These are phyloP conservation scores for Harpegnathos saltator DNA, from an alignment of 1,140 invertebrate species.

Conservation along the genomic window DNA sequence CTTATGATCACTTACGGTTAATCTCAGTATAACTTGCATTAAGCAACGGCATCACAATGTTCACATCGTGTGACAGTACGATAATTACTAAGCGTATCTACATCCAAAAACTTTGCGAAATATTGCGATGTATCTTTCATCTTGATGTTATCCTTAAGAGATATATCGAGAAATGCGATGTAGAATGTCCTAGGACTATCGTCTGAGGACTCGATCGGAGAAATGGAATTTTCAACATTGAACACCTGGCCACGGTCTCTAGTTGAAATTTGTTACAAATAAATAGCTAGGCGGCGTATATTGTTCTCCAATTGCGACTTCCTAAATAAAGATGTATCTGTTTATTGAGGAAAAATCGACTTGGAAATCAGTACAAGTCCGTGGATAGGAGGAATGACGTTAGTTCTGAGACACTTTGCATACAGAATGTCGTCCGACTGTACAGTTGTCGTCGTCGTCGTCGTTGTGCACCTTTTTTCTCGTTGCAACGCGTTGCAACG, in stretches of 20 bases:
- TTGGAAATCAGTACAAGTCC: background rate
- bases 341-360: background rate
- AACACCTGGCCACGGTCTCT: no score
- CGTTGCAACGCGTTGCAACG: slow-evolving; percentile 10
- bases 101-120: slow-evolving; percentile 14
- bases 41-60: slow-evolving; percentile 45
- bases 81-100: slow-evolving; percentile 44
- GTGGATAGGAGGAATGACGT: background rate
- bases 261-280: background rate
- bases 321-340: background rate
- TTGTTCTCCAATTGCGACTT: background rate
- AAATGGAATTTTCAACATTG: background rate
- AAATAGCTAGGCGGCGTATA: background rate
- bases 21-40: background rate
- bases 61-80: slow-evolving; percentile 9
- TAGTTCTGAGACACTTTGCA: slow-evolving; percentile 32
- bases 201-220: background rate
- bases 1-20: slow-evolving; percentile 28
- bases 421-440: slow-evolving; percentile 14
- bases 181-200: slow-evolving; percentile 23
- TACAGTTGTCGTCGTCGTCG: slow-evolving; percentile 28
- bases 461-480: slow-evolving; percentile 51
- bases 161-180: slow-evolving; percentile 28
- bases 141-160: slow-evolving; percentile 14
- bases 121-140: background rate